These are phyloP conservation scores for Orthonychiurus folsomi DNA, from an alignment of 2,888 invertebrate genomes.

Conservation along the genomic window DNA sequence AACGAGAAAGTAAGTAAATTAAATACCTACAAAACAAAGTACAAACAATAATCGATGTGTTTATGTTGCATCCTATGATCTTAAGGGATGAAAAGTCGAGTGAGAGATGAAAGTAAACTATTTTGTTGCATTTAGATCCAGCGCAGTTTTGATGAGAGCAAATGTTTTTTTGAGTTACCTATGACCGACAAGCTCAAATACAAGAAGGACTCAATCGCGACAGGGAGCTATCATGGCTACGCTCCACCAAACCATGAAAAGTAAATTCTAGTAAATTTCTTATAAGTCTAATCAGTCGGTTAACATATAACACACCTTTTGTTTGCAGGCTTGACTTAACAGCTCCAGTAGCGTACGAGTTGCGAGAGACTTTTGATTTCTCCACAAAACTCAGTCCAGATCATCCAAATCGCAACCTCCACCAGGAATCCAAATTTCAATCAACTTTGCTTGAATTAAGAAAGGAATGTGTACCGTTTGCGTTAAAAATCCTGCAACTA, in stretches of 20 bases:
- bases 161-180: slow-evolving; percentile 32
- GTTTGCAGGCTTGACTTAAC: slow-evolving; percentile 8
- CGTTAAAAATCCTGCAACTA: slow-evolving; percentile 54
- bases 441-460: slow-evolving; percentile 57
- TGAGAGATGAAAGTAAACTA: too few species aligned
- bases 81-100: too few species aligned
- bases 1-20: too few species aligned
- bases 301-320: too few species aligned
- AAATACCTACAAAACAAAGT: too few species aligned
- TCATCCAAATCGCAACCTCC: slow-evolving; percentile 53
- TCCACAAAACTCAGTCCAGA: slow-evolving; percentile 48
- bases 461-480: slow-evolving; percentile 59
- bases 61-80: too few species aligned
- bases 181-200: slow-evolving; percentile 25
- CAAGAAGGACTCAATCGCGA: slow-evolving; percentile 17
- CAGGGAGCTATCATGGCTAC: slow-evolving; percentile 26
- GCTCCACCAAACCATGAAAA: slow-evolving; percentile 31
- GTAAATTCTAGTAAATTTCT: slow-evolving; percentile 18
- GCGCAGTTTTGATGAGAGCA: slow-evolving; percentile 27
- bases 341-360: slow-evolving; percentile 8
- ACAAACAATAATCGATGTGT: too few species aligned
- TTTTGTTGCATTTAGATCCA: slow-evolving; percentile 23
- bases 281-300: background rate
- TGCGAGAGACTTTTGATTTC: slow-evolving; percentile 19
- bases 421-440: slow-evolving; percentile 58